Evolutionary conservation across 2,888 invertebrate species (phyloP), one percentile per base, ranked within the genome.

Genomic region (Clusia tigrina): DNA sequence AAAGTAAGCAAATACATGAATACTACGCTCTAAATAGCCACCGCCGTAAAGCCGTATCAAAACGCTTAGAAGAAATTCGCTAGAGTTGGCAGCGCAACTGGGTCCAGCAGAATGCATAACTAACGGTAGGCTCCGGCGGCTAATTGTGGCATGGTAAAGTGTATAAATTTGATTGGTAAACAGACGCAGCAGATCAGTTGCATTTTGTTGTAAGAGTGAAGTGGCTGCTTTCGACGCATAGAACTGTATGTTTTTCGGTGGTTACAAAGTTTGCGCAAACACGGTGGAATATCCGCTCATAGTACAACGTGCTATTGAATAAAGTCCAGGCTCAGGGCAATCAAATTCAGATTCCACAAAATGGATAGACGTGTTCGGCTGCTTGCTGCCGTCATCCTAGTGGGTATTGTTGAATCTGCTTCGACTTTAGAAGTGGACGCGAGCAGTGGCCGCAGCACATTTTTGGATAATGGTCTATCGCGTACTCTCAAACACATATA

Each of bases 401-500:
- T 71, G 18, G 68, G 69, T 17, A 42, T 71, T 25, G 65, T 64
- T 23, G 52, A 54, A 9, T 25, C 23, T 20, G 55, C 54, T 1
- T 2, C 60, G 42, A 61, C 69, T 0, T 38, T 69, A 26, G 72
- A 71, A 9, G 17, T 62, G 37, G 60, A 63, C 17, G 63, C 42
- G 2, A 25, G 10, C 6, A 58, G 48, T 53, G 67, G 62, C 53
- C 60, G 60, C 9, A 65, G 74, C 15, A 67, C 71, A n/a, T 58
- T 76, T 9, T 54, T 66, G 12, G 78, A 82, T 56, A 82, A 75
- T 62, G 79, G 80, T 10, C 61, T 83, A 17, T 64, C 80, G 20
- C 78, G 78, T 58, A 80, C 78, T 0, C 63, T 83, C n/a, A 77
- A 77, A n/a, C 82, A 82, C 58, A 74, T 84, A 2, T 82, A 81